phyloP scores from a whole-genome alignment of 2,888 invertebrate species.

The Kryphioiulus occultus region DNA sequence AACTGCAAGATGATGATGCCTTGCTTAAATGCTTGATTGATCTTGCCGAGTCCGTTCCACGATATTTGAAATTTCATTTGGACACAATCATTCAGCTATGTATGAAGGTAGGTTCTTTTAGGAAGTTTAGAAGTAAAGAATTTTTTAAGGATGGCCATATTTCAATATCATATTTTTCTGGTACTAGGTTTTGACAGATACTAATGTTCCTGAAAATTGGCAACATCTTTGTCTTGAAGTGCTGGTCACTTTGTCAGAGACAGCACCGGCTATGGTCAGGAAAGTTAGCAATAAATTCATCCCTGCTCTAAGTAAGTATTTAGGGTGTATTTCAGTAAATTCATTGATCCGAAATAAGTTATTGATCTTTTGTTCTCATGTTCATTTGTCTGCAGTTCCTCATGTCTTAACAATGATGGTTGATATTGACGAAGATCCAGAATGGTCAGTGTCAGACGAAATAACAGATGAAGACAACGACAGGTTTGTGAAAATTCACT shows the following conservation, averaged over 20 bases:
- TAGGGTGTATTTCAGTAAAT: neutral
- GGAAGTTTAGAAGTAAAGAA: neutral
- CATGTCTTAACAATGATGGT: slow-evolving; percentile 93
- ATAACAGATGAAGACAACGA: slow-evolving; percentile 92
- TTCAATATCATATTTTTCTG: neutral
- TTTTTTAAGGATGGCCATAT: neutral
- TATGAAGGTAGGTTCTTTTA: slow-evolving; percentile 71
- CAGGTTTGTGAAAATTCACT: slow-evolving; percentile 63
- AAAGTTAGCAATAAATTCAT: slow-evolving; percentile 89
- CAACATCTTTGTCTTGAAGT: slow-evolving; percentile 91
- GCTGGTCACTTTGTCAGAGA: slow-evolving; percentile 84
- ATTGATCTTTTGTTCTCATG: neutral
- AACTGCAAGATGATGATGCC: slow-evolving; percentile 83
- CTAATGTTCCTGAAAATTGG: slow-evolving; percentile 76
- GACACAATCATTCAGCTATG: slow-evolving; percentile 86
- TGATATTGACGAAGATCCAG: slow-evolving; percentile 88
- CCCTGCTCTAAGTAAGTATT: slow-evolving; percentile 65
- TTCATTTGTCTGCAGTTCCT: slow-evolving; percentile 72
- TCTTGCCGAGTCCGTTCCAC: slow-evolving; percentile 90
- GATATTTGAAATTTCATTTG: slow-evolving; percentile 87
- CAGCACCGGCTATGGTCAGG: slow-evolving; percentile 94
- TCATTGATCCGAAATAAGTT: slow-evolving; percentile 44
- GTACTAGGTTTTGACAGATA: slow-evolving; percentile 72
- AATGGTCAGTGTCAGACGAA: slow-evolving; percentile 86
- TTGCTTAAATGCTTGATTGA: slow-evolving; percentile 93